These are phyloP conservation scores for Cryptoblepharus egeriae DNA, from an alignment of 2,797 vertebrate species.

Conservation along the genomic window DNA sequence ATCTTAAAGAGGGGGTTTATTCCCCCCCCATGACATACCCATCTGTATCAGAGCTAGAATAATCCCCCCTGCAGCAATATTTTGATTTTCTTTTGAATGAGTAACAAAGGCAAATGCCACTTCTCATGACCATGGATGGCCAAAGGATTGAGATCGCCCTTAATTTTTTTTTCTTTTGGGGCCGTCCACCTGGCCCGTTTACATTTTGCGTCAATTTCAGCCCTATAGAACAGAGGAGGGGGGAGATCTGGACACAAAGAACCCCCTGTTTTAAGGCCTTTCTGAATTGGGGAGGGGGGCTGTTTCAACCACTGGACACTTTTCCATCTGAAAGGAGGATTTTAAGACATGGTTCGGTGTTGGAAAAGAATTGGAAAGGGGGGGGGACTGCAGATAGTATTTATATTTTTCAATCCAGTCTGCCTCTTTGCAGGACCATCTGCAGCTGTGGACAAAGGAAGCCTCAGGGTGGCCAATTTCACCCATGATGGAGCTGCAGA, in stretches of 20 bases:
- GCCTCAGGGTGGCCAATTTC: no score
- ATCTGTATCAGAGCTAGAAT: background rate
- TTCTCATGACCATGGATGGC: background rate
- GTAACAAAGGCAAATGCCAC: background rate
- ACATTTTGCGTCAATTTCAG: conserved; percentile 83
- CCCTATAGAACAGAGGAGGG: conserved; percentile 71
- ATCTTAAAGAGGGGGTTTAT: background rate
- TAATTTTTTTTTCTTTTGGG: conserved; percentile 69
- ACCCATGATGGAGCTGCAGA: background rate
- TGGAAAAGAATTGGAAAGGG: accelerated
- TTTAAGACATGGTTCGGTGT: no score
- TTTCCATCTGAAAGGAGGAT: no score
- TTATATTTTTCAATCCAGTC: background rate
- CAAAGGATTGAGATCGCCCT: conserved; percentile 73
- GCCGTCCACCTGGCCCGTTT: conserved; percentile 77
- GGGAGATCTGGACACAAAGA: conserved; percentile 37
- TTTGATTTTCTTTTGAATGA: background rate
- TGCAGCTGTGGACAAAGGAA: background rate
- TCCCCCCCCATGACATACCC: no score
- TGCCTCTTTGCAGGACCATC: background rate
- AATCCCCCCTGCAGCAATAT: no score
- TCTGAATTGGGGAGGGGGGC: background rate
- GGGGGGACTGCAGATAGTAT: no score
- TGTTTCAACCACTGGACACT: background rate
- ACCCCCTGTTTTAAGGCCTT: background rate